Evolutionary conservation across 2,888 invertebrate species (phyloP).

Genomic region (Drosophila aldrichi): DNA sequence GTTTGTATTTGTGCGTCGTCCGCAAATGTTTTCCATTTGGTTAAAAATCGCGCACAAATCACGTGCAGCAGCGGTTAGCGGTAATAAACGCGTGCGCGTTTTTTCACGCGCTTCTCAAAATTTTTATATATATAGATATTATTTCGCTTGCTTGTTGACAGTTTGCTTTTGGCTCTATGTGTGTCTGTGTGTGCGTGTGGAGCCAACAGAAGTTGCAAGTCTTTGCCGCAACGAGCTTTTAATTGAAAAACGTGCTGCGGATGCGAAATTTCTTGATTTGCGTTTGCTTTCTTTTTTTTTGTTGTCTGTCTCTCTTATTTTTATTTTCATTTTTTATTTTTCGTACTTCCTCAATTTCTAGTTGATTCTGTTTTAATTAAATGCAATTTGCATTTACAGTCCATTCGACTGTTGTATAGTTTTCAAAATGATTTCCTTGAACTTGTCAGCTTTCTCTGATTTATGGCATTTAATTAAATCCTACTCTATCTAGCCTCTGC

Average conservation of each 20-base stretch:
- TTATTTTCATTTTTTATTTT: not conserved
- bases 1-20: conserved; percentile 18
- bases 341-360: not conserved
- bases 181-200: conserved; percentile 40
- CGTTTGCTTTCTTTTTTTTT: conserved; percentile 1
- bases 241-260: conserved; percentile 83
- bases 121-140: conserved; percentile 5
- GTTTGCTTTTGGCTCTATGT: not conserved
- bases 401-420: conserved; percentile 12
- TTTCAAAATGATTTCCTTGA: conserved; percentile 59
- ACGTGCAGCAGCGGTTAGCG: conserved; percentile 69
- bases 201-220: conserved; percentile 48
- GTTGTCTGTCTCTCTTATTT: not conserved
- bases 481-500: not conserved
- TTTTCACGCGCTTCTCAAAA: conserved; percentile 42
- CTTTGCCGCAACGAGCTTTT: conserved; percentile 69
- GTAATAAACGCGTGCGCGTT: conserved; percentile 56
- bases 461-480: conserved; percentile 74
- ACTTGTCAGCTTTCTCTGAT: conserved; percentile 65
- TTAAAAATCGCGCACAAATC: conserved; percentile 66
- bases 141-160: conserved; percentile 21
- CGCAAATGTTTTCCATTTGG: conserved; percentile 35
- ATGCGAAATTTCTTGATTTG: conserved; percentile 44
- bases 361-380: conserved; percentile 43
- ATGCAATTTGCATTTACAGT: conserved; percentile 46